Percentiles rank a stretch among this genome's conserved stretches.
Conservation (phyloP, 2,888 invertebrate species). For the Drosophila maculinotata region DNA sequence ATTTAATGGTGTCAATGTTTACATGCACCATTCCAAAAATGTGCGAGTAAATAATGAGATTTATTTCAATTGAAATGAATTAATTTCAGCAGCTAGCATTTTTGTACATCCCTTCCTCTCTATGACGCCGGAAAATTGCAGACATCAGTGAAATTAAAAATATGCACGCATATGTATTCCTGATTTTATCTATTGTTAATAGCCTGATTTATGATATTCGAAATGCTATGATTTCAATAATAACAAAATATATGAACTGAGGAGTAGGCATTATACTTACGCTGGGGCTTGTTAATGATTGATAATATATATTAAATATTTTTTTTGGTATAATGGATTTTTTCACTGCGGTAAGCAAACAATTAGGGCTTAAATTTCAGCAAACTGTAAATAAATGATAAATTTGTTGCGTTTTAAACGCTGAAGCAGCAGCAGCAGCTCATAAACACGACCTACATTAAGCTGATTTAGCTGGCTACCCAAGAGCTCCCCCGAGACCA, state of each 20-base stretch:
- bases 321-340: conserved; percentile 28
- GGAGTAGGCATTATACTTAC: background rate
- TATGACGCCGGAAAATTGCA: conserved; percentile 10
- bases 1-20: conserved; percentile 69
- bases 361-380: conserved; percentile 28
- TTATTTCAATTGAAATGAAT: conserved; percentile 62
- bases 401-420: conserved; percentile 16
- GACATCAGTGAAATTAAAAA: conserved; percentile 32
- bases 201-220: conserved; percentile 14
- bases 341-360: conserved; percentile 29
- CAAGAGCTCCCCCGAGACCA: conserved; percentile 20
- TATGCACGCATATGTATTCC: conserved; percentile 16
- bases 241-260: conserved; percentile 35
- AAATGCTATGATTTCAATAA: conserved; percentile 24
- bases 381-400: conserved; percentile 42
- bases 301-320: conserved; percentile 25
- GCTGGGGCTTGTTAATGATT: conserved; percentile 14
- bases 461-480: conserved; percentile 22
- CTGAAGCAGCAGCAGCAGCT: conserved; percentile 6
- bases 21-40: conserved; percentile 36
- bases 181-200: conserved; percentile 26
- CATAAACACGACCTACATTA: conserved; percentile 67
- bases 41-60: conserved; percentile 61
- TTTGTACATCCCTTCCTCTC: conserved; percentile 1
- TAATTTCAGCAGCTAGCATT: conserved; percentile 61